These are phyloP conservation scores for Catocala nupta DNA, from an alignment of 2,888 invertebrate species.

Conservation along the genomic window DNA sequence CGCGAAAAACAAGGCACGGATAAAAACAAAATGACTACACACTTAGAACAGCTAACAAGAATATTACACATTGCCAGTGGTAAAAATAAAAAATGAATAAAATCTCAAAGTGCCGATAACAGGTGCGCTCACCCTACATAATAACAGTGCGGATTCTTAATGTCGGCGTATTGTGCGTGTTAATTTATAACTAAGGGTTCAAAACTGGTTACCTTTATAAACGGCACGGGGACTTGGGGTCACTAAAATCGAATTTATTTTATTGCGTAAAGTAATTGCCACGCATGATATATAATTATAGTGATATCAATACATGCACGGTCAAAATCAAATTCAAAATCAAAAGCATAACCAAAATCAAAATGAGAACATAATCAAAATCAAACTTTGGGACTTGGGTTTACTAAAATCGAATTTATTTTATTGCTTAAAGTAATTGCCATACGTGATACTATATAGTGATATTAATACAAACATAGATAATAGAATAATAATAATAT, in stretches of 20 bases:
- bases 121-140: slow-evolving; percentile 34
- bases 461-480: no score
- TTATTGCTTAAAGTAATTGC: background rate
- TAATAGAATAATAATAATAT: no score
- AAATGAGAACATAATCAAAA: no score
- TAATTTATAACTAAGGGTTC: slow-evolving; percentile 49
- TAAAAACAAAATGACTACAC: background rate
- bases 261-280: background rate
- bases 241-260: slow-evolving; percentile 6
- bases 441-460: no score
- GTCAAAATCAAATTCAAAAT: no score
- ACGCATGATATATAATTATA: no score
- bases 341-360: no score
- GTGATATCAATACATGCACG: no score
- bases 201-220: slow-evolving; percentile 6
- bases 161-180: slow-evolving; percentile 51
- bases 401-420: slow-evolving; percentile 9
- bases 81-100: background rate
- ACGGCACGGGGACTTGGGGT: slow-evolving; percentile 7
- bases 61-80: background rate
- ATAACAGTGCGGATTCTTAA: slow-evolving; percentile 53
- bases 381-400: slow-evolving; percentile 7
- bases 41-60: background rate
- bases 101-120: slow-evolving; percentile 13
- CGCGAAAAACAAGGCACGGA: slow-evolving; percentile 1